phyloP scores from a whole-genome alignment of 1,140 invertebrate species.

The Hetaerina americana region DNA sequence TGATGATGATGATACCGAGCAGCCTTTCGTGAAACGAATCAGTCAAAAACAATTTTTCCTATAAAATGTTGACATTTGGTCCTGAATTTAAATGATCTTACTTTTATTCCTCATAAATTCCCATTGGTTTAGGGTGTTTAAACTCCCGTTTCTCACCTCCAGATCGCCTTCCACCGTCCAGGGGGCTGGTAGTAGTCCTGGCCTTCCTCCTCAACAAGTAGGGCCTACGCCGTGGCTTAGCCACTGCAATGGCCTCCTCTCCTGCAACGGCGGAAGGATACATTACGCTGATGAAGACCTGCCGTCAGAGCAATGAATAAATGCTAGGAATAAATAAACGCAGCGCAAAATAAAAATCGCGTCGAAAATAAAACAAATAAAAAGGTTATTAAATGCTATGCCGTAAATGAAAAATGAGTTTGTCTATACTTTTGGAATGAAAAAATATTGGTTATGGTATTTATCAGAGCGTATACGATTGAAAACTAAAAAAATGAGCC shows the following conservation, averaged over 20 bases:
- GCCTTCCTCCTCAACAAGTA: conserved; percentile 70
- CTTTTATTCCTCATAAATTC: no score
- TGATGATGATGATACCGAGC: no score
- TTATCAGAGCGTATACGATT: no score
- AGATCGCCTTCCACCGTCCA: conserved; percentile 56
- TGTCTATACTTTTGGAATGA: no score
- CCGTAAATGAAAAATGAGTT: conserved; percentile 2
- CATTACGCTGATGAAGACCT: background rate
- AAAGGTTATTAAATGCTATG: background rate
- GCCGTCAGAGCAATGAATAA: background rate
- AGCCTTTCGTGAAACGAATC: no score
- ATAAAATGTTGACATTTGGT: no score
- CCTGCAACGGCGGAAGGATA: conserved; percentile 1
- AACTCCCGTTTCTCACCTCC: background rate
- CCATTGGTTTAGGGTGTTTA: no score
- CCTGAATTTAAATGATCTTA: no score
- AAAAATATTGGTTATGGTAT: no score
- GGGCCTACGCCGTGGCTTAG: conserved; percentile 58
- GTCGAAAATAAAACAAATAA: no score
- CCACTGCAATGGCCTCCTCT: conserved; percentile 32
- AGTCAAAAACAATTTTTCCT: no score
- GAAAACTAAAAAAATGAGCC: no score
- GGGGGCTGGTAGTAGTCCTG: conserved; percentile 61
- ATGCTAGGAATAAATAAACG: background rate
- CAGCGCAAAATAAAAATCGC: background rate